phyloP scores from a whole-genome alignment of 2,113 vertebrate species.

The Columbina picui region DNA sequence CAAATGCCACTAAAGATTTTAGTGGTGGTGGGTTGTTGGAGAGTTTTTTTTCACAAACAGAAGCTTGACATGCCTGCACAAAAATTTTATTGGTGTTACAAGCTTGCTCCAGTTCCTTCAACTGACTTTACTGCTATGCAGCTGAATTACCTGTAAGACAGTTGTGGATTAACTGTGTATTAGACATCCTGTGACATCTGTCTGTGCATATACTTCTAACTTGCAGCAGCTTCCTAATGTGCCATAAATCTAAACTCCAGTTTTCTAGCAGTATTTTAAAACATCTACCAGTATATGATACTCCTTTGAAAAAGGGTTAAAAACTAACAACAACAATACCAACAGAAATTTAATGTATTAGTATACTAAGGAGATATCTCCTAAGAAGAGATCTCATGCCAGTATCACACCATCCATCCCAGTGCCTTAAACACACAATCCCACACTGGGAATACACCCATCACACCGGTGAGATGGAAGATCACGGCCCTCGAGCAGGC shows the following conservation, averaged over 20 bases:
- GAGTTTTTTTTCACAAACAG: background rate
- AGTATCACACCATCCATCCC: background rate
- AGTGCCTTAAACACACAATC: background rate
- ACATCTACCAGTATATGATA: background rate
- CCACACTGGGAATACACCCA: background rate
- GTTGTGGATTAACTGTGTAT: background rate
- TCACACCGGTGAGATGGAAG: background rate
- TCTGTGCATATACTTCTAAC: background rate
- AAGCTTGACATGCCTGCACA: background rate
- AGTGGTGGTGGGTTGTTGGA: background rate
- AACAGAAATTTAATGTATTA: background rate
- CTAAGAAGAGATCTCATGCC: background rate
- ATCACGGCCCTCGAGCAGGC: accelerated
- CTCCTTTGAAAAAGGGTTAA: background rate
- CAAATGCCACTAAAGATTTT: background rate
- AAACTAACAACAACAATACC: background rate
- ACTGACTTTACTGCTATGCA: background rate
- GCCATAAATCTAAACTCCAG: background rate
- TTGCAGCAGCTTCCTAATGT: background rate
- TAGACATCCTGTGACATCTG: background rate
- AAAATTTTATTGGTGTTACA: background rate
- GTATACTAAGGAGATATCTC: background rate
- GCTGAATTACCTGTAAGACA: background rate
- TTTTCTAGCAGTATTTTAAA: background rate
- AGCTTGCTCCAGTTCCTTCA: background rate